Base-by-base conservation (phyloP, 2,113 vertebrate genomes). In the Syngnathus typhle region DNA sequence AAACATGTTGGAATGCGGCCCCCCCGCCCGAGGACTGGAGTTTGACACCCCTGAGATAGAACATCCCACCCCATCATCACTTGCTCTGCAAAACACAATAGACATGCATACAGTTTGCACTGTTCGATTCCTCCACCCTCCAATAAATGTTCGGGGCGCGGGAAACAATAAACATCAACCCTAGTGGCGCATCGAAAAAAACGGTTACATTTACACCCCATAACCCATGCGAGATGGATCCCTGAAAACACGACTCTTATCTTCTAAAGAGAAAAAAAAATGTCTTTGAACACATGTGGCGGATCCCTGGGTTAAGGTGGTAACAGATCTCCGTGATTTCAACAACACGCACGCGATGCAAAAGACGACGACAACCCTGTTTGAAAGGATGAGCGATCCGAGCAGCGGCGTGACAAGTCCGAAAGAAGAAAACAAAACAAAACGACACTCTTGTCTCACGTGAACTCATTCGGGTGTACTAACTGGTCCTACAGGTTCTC, bases 91-190 rank as follows among this genome's bases (percentile, higher is more conserved):
- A 83, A 89, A 87, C 84, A 89, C 79, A 82, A 88, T 77, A 83
- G 87, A 90, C 88, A 90, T 90, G 88, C 88, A 88, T 83, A 87
- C 82, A 85, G 79, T 84, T 82, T 81, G 79, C 68, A 84, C 73
- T 84, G 76, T 68, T 82, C 61, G 23, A 64, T 71, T 71, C 75
- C 65, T 12, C 18, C 76, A 1, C 0, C 15, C 67, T 69, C 75
- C 78, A 70, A 82, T 82, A 81, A 69, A 87, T 80, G 85, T 86
- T 87, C 83, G 84, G 81, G 78, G 77, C 83, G 84, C 84, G 73
- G 74, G 81, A 87, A 73, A 84, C 74, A 72, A 84, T 70, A 78
- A 78, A 85, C 36, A 49, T 79, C 69, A 78, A 82, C 74, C 75
- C 62, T 80, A 88, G 80, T 85, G 84, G 85, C 81, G 84, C 70